Evolutionary conservation across 2,888 invertebrate genomes (phyloP).

Genomic region (Agrochola lota): DNA sequence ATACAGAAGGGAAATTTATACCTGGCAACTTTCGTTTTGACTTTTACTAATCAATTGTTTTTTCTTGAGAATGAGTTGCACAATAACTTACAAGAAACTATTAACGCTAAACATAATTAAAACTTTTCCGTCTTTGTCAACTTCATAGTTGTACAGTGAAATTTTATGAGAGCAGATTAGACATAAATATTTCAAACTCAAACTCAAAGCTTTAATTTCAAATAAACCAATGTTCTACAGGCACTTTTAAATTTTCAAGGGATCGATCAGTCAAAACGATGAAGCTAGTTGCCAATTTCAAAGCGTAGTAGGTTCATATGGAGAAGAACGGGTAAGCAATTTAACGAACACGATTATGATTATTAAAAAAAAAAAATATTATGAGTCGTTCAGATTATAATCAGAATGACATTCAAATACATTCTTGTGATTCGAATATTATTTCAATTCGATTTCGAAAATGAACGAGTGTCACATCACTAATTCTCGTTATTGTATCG

Average conservation of each 20-base stretch:
- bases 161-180: not conserved
- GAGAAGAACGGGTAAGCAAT: not conserved
- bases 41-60: not conserved
- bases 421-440: not conserved
- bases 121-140: not conserved
- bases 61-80: not conserved
- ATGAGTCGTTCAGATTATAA: not conserved
- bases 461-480: conserved; percentile 30
- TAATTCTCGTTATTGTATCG: conserved; percentile 34
- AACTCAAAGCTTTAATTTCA: not conserved
- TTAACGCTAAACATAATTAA: not conserved
- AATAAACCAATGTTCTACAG: no score
- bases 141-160: not conserved
- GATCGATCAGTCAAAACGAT: no score
- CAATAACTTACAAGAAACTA: not conserved
- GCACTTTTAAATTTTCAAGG: no score
- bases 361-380: not conserved
- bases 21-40: not conserved
- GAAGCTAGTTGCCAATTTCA: no score
- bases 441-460: not conserved
- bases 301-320: not conserved
- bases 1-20: not conserved
- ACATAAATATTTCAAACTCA: not conserved
- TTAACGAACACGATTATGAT: not conserved
- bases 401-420: not conserved